phyloP scores from a whole-genome alignment of 1,140 invertebrate species.

The Brachionus manjavacas region DNA sequence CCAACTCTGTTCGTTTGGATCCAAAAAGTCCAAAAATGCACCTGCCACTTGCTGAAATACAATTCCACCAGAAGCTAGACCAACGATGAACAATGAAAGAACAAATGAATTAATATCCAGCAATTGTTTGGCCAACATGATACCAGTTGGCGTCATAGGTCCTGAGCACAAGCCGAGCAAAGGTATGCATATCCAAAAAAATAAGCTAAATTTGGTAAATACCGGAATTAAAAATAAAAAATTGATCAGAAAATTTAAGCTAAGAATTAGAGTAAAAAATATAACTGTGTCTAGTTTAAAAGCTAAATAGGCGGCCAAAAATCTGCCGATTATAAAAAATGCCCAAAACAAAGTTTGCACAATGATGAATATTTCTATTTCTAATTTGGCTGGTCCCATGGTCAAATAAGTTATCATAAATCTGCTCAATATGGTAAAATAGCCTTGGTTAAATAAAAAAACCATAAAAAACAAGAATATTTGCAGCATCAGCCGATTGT shows the following conservation, averaged over 20 bases:
- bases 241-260: not conserved
- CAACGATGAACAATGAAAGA: conserved; percentile 26
- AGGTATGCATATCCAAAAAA: conserved; percentile 2
- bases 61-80: conserved; percentile 11
- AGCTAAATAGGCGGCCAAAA: conserved; percentile 18
- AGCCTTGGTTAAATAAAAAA: conserved; percentile 30
- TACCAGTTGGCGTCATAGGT: not conserved
- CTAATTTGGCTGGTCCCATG: conserved; percentile 14
- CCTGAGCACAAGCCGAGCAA: conserved; percentile 10
- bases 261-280: conserved; percentile 7
- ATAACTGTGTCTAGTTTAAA: not conserved
- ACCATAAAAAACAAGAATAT: conserved; percentile 1
- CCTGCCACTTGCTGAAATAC: conserved; percentile 28
- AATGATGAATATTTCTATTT: not conserved
- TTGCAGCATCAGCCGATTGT: not conserved
- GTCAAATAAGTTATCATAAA: conserved; percentile 42
- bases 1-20: not conserved
- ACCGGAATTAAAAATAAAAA: conserved; percentile 5
- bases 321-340: conserved; percentile 16
- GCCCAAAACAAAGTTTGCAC: conserved; percentile 34
- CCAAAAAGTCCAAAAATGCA: not conserved
- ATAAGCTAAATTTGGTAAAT: not conserved
- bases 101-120: conserved; percentile 18
- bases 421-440: conserved; percentile 20
- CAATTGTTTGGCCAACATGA: conserved; percentile 25